Evolutionary conservation across 2,888 invertebrate species (phyloP), one percentile per base, ranked within the genome.

Genomic region (Plagodis dolabraria): DNA sequence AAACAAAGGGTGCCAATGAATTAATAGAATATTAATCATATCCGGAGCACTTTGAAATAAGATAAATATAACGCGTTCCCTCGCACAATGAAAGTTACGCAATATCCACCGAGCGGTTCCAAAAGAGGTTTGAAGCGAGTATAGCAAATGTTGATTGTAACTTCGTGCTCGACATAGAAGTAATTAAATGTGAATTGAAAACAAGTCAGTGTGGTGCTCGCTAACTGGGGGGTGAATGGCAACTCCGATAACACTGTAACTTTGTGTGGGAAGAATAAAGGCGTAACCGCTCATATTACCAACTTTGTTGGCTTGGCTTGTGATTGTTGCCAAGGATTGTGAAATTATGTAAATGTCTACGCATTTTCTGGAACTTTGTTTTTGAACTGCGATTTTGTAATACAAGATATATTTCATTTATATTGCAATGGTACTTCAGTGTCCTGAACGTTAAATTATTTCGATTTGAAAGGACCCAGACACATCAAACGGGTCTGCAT

Each of bases 181-280:
- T 79, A 83, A 84, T 84, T 82, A 80, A 82, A 81, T 81, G 74
- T 74, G 75, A 79, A 82, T 81, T 79, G 77, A 82, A 82, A 82
- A 79, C 79, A 78, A 78, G 75, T 75, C 71, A 74, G 65, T 54
- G 60, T 70, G 65, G 72, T 70, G 66, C 70, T 67, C 60, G 60
- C 65, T 62, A 66, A 67, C 68, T 67, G 60, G 65, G 69, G 62
- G 69, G 68, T 62, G 68, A 58, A 64, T 65, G 63, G 60, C 55
- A 68, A 75, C 70, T 72, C 72, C 69, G 70, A 68, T 69, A 70
- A 75, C 72, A 74, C 65, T 70, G 70, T 69, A 72, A 71, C 60
- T 69, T 61, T 54, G 59, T 57, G 55, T 53, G 54, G 52, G 53
- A 68, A 64, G 64, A 67, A 64, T 67, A 64, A 66, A 68, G 62